A percentile compares a stretch with the other conserved stretches of the same genome.
Evolutionary conservation across 2,888 invertebrate species (phyloP).

Genomic region (Drosophila nr. medialis): DNA sequence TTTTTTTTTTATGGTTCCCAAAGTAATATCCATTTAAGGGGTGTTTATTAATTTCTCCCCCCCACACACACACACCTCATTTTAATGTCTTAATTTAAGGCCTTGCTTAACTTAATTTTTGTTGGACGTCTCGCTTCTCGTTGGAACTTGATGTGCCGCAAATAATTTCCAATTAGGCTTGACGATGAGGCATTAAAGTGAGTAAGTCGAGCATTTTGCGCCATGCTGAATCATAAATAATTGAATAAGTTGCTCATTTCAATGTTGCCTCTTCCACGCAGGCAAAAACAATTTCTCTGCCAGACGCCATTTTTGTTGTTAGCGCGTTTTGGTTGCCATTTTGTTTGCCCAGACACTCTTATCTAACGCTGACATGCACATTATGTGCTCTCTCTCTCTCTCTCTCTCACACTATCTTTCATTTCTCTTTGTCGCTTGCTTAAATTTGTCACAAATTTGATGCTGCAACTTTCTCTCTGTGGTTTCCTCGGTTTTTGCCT

Average conservation of each 20-base stretch:
- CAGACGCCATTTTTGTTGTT: conserved; percentile 18
- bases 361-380: conserved; percentile 71
- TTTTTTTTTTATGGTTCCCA: not conserved
- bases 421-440: conserved; percentile 4
- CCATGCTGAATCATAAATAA: conserved; percentile 65
- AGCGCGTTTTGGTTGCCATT: conserved; percentile 33
- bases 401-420: not conserved
- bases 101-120: conserved; percentile 16
- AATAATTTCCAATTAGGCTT: conserved; percentile 68
- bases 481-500: conserved; percentile 8
- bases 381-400: conserved; percentile 41
- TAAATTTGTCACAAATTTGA: conserved; percentile 74
- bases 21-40: not conserved
- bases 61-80: not conserved
- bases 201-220: conserved; percentile 46
- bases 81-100: conserved; percentile 45
- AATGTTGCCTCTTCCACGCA: conserved; percentile 9
- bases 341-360: conserved; percentile 36
- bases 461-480: conserved; percentile 28
- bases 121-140: not conserved
- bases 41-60: conserved; percentile 1
- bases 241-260: conserved; percentile 73
- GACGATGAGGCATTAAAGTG: conserved; percentile 47
- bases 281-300: conserved; percentile 18
- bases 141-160: conserved; percentile 39